Conservation (phyloP, 1,140 invertebrate species). For the Hyphantria cunea region DNA sequence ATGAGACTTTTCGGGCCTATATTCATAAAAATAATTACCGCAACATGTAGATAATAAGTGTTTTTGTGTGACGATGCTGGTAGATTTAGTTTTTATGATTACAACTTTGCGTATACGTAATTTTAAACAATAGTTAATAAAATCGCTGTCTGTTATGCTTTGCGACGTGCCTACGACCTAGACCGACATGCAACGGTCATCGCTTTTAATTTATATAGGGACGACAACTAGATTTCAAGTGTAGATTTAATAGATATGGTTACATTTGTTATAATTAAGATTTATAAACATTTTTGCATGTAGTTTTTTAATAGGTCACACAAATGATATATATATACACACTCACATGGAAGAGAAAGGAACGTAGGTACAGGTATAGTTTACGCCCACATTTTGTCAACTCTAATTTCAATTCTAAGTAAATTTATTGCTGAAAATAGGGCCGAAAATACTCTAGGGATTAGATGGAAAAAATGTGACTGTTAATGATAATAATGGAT, state of each 20-base stretch:
- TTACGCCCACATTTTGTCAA: too few relatives aligned
- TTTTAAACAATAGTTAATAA: background rate
- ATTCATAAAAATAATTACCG: background rate
- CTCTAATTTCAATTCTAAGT: too few relatives aligned
- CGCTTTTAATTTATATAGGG: conserved; percentile 54
- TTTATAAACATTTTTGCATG: background rate
- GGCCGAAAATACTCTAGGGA: too few relatives aligned
- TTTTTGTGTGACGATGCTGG: too few relatives aligned
- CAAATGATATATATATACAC: background rate
- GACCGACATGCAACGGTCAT: conserved; percentile 54
- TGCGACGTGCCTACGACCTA: conserved; percentile 41
- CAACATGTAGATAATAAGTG: background rate
- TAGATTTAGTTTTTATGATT: too few relatives aligned
- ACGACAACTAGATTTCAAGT: conserved; percentile 52
- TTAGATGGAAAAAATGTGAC: too few relatives aligned
- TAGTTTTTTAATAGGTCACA: background rate
- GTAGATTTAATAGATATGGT: conserved; percentile 39
- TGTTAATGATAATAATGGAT: too few relatives aligned
- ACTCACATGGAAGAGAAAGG: background rate
- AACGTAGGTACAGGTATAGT: too few relatives aligned
- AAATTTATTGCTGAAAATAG: too few relatives aligned
- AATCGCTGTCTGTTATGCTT: conserved; percentile 33
- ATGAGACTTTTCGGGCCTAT: too few relatives aligned
- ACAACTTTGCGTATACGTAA: too few relatives aligned
- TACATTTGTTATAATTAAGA: conserved; percentile 9